These are phyloP conservation scores for Mixornis gularis DNA, from an alignment of 2,113 vertebrate species.

Conservation along the genomic window DNA sequence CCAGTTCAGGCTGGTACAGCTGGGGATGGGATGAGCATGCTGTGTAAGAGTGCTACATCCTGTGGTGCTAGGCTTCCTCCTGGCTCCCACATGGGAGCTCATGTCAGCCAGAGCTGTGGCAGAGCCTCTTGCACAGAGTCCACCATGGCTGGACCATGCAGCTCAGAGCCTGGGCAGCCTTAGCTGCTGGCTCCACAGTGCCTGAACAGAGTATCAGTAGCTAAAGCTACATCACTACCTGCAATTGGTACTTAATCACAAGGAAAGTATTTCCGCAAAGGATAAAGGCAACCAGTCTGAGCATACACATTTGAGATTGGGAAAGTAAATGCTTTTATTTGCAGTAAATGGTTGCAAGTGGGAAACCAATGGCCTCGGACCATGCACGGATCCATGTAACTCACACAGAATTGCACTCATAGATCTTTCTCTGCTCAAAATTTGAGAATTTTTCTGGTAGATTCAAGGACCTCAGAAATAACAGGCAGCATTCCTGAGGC, in stretches of 20 bases:
- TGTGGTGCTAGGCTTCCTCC: not conserved
- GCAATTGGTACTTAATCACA: not conserved
- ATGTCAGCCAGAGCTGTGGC: not conserved
- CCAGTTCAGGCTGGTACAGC: not conserved
- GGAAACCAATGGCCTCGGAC: accelerated
- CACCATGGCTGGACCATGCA: accelerated
- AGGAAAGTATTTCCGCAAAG: not conserved
- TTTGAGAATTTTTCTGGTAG: constrained; percentile 54
- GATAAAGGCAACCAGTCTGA: not conserved
- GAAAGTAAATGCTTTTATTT: not conserved
- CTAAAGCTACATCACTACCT: not conserved
- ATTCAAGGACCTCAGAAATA: constrained; percentile 58
- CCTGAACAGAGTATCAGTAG: not conserved
- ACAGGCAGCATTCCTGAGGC: not conserved
- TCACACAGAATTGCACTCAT: not conserved
- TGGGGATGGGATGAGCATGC: not conserved
- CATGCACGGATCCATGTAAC: accelerated
- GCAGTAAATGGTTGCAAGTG: not conserved
- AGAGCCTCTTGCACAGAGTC: not conserved
- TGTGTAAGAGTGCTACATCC: not conserved
- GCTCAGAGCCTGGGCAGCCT: not conserved
- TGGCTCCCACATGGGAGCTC: not conserved
- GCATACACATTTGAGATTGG: not conserved
- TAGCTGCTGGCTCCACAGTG: not conserved
- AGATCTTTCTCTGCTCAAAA: not conserved